These are phyloP conservation scores for Holacanthus passer DNA, from an alignment of 2,113 vertebrate species.

Conservation along the genomic window DNA sequence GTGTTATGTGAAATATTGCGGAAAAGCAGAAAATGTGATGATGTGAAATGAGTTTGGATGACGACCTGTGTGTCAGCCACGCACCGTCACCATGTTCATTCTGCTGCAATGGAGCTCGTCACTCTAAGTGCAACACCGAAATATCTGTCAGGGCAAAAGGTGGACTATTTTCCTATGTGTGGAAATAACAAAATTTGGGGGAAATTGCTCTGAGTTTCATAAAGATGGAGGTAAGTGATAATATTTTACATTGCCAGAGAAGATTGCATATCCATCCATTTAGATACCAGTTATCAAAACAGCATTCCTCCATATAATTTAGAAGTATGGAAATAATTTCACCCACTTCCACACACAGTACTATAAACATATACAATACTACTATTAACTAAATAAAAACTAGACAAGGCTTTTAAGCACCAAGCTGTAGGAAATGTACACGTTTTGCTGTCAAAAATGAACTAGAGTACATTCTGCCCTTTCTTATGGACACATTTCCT, in stretches of 20 bases:
- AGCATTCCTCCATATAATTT: conserved; percentile 34
- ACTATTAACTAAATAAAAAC: not conserved
- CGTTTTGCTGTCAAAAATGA: conserved; percentile 19
- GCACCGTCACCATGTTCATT: conserved; percentile 14
- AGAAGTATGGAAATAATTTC: conserved; percentile 36
- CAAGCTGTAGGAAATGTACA: not conserved
- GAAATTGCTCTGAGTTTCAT: conserved; percentile 42
- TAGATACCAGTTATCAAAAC: conserved; percentile 27
- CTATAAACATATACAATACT: conserved; percentile 2
- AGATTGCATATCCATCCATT: conserved; percentile 40
- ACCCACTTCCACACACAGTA: conserved; percentile 1
- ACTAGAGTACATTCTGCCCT: not conserved
- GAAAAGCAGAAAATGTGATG: conserved; percentile 51
- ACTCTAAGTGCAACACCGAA: conserved; percentile 33
- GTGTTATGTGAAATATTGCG: conserved; percentile 27
- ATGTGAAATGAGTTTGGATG: conserved; percentile 61
- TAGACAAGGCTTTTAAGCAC: not conserved
- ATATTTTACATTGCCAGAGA: conserved; percentile 34
- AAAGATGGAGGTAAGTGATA: not conserved
- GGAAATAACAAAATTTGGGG: conserved; percentile 30
- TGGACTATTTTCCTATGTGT: conserved; percentile 40
- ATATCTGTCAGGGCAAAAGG: conserved; percentile 50
- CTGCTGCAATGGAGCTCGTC: conserved; percentile 49
- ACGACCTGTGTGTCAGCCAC: conserved; percentile 26
- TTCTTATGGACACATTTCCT: conserved; percentile 24